phyloP scores from a whole-genome alignment of 2,888 invertebrate genomes.

The Chaetoderma sp. region DNA sequence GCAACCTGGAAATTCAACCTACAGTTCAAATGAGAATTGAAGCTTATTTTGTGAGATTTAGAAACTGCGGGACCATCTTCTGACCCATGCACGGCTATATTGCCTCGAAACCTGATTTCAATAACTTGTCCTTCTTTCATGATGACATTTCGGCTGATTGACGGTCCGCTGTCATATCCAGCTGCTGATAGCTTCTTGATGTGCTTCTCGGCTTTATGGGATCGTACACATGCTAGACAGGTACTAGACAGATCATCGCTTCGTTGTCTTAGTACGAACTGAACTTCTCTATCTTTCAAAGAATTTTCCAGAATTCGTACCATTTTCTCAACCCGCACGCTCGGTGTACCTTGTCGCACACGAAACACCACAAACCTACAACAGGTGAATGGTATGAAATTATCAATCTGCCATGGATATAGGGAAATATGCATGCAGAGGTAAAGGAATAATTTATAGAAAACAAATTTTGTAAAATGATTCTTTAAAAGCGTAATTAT shows the following conservation, averaged over 20 bases:
- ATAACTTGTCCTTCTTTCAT: slow-evolving; percentile 61
- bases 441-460: too few species aligned
- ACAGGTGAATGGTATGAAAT: background rate
- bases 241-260: slow-evolving; percentile 45
- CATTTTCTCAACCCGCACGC: slow-evolving; percentile 44
- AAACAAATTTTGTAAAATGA: too few species aligned
- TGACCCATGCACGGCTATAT: slow-evolving; percentile 39
- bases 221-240: slow-evolving; percentile 42
- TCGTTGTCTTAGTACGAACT: slow-evolving; percentile 55
- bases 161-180: slow-evolving; percentile 56
- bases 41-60: slow-evolving; percentile 47
- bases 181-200: slow-evolving; percentile 46
- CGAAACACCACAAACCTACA: slow-evolving; percentile 50
- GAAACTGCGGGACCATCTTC: slow-evolving; percentile 23
- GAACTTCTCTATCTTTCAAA: slow-evolving; percentile 42
- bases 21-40: slow-evolving; percentile 53
- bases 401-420: too few species aligned
- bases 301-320: slow-evolving; percentile 44
- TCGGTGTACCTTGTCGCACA: slow-evolving; percentile 39
- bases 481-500: too few species aligned
- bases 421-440: too few species aligned
- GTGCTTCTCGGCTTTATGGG: slow-evolving; percentile 42
- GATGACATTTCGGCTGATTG: slow-evolving; percentile 47
- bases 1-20: slow-evolving; percentile 45
- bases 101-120: slow-evolving; percentile 59